These are phyloP conservation scores for Drosophila mulleri DNA, from an alignment of 2,888 invertebrate genomes.

Conservation along the genomic window DNA sequence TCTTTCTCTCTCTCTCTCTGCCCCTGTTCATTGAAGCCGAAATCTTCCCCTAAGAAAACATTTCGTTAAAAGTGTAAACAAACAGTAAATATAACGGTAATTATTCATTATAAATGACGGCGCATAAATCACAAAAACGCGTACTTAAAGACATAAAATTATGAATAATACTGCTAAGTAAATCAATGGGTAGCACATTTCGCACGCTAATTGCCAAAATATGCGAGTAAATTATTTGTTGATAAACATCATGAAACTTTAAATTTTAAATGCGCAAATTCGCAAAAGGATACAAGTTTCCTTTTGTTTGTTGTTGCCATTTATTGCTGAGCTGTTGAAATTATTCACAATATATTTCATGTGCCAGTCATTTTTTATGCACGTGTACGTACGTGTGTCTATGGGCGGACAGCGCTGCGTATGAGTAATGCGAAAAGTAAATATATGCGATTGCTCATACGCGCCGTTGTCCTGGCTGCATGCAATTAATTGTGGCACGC, in stretches of 20 bases:
- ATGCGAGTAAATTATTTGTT: neutral
- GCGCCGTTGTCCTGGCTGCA: slow-evolving; percentile 34
- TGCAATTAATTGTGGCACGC: slow-evolving; percentile 69
- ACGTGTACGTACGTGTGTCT: neutral
- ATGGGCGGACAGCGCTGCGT: slow-evolving; percentile 28
- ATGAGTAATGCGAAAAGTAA: slow-evolving; percentile 42
- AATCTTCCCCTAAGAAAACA: slow-evolving; percentile 28
- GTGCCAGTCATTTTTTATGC: neutral
- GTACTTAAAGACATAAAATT: neutral
- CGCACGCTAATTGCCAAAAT: neutral
- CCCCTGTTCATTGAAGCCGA: slow-evolving; percentile 36
- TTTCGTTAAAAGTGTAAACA: slow-evolving; percentile 56
- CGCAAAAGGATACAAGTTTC: neutral
- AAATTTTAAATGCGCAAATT: neutral
- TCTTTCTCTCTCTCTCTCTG: slow-evolving; percentile 24
- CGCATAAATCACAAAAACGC: neutral
- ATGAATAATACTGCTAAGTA: neutral
- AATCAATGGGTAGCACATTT: neutral
- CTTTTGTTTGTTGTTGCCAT: neutral
- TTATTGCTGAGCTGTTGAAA: neutral
- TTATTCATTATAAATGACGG: slow-evolving; percentile 36
- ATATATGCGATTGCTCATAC: slow-evolving; percentile 68
- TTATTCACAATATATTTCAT: slow-evolving; percentile 3
- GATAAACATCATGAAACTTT: neutral
- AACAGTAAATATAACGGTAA: slow-evolving; percentile 43